Evolutionary conservation across 1,140 invertebrate species (phyloP).

Genomic region (Sinella curviseta): DNA sequence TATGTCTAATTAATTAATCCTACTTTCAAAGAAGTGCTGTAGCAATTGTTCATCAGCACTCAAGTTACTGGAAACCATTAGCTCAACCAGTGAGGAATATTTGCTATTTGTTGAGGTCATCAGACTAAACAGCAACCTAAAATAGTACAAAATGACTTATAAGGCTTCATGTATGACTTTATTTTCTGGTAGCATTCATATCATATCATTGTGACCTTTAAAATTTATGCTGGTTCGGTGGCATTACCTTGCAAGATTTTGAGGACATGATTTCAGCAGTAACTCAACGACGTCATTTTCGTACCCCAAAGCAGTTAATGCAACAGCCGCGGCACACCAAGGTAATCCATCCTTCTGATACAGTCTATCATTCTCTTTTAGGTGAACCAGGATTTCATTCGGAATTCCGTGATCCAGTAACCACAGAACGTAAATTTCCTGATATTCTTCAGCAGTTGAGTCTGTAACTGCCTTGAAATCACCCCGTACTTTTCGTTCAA

Average conservation of each 20-base stretch:
- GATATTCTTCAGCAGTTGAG: constrained; percentile 29
- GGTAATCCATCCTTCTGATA: constrained; percentile 28
- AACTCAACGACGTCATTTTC: constrained; percentile 20
- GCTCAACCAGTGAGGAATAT: background rate
- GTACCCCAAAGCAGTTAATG: constrained; percentile 28
- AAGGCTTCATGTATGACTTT: background rate
- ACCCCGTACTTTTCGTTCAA: constrained; percentile 33
- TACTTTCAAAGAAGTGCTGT: constrained; percentile 43
- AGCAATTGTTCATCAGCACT: background rate
- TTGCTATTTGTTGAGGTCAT: background rate
- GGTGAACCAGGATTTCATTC: constrained; percentile 28
- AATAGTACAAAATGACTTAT: background rate
- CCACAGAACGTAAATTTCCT: constrained; percentile 40
- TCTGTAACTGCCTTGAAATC: constrained; percentile 37
- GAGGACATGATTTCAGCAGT: constrained; percentile 36
- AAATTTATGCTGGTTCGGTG: background rate
- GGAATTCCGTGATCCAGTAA: constrained; percentile 31
- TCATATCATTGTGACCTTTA: background rate
- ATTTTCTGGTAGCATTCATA: background rate
- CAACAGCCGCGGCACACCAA: constrained; percentile 35
- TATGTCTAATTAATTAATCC: background rate
- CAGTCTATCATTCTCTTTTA: constrained; percentile 31
- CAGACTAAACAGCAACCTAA: background rate
- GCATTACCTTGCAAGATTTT: constrained; percentile 35
- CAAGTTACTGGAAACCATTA: background rate